Percentiles rank a stretch among this genome's conserved stretches.
Evolutionary conservation across 2,113 vertebrate genomes (phyloP).

Genomic region (Amphilophus citrinellus): DNA sequence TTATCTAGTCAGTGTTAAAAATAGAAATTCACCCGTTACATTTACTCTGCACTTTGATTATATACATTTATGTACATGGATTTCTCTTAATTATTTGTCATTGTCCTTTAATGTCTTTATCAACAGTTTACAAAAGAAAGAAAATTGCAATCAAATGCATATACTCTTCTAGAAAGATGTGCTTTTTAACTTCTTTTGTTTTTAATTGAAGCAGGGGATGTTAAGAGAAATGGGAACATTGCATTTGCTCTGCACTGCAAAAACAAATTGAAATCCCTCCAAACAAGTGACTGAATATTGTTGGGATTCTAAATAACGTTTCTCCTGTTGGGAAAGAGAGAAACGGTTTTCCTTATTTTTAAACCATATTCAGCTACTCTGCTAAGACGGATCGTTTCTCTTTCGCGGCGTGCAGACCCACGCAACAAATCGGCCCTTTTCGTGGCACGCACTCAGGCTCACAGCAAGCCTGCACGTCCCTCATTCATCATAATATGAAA

Average conservation of each 20-base stretch:
- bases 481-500: background rate
- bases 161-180: constrained; percentile 86
- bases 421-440: constrained; percentile 21
- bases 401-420: constrained; percentile 18
- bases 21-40: constrained; percentile 87
- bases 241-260: constrained; percentile 52
- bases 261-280: constrained; percentile 18
- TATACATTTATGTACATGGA: constrained; percentile 86
- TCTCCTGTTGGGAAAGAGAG: background rate
- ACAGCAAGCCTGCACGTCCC: constrained; percentile 17
- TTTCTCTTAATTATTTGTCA: constrained; percentile 79
- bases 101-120: constrained; percentile 80
- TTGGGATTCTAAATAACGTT: background rate
- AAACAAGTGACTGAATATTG: constrained; percentile 25
- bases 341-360: background rate
- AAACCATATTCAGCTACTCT: constrained; percentile 21
- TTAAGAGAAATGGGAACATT: constrained; percentile 54
- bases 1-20: constrained; percentile 89
- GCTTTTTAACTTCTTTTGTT: constrained; percentile 80
- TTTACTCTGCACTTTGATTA: constrained; percentile 84
- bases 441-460: constrained; percentile 17
- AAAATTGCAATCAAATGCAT: constrained; percentile 83
- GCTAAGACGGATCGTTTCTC: background rate
- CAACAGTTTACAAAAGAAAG: constrained; percentile 84
- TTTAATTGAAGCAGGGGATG: constrained; percentile 68